Conservation (phyloP, 23 tunicate genomes). For the Ascidia mentula region DNA sequence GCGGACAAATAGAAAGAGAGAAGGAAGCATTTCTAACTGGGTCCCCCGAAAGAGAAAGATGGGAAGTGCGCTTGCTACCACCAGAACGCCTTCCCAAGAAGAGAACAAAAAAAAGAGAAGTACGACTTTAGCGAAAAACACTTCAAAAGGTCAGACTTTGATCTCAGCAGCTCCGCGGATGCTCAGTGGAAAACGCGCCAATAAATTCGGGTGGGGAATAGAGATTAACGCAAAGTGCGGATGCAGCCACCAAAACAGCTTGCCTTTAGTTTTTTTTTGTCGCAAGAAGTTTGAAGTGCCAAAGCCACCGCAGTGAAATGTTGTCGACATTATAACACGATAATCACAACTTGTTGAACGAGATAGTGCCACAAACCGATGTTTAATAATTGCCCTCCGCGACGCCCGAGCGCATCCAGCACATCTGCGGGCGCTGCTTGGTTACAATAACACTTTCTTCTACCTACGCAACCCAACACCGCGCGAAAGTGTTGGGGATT, state of each 20-base stretch:
- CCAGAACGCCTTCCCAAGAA: background rate
- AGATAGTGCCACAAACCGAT: too few species aligned
- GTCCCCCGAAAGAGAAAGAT: background rate
- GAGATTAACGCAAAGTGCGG: background rate
- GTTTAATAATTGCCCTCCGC: too few species aligned
- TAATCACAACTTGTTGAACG: too few species aligned
- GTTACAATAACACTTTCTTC: too few species aligned
- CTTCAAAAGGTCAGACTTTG: slow-evolving; percentile 10
- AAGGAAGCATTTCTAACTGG: background rate
- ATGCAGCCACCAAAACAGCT: background rate
- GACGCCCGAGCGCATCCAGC: too few species aligned
- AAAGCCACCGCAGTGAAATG: background rate
- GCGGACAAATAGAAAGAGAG: background rate
- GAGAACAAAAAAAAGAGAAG: slow-evolving; percentile 7
- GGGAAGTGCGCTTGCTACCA: background rate
- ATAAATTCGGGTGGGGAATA: background rate
- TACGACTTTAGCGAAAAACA: background rate
- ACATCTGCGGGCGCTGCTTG: too few species aligned
- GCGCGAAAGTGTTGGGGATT: too few species aligned
- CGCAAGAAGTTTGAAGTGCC: background rate
- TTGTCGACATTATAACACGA: too few species aligned
- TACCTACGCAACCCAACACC: too few species aligned
- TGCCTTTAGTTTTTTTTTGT: background rate
- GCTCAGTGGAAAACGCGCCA: slow-evolving; percentile 4
- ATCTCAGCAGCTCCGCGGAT: slow-evolving; percentile 10